Evolutionary conservation across 2,888 invertebrate species (phyloP).

Genomic region (Gryllus longicercus): DNA sequence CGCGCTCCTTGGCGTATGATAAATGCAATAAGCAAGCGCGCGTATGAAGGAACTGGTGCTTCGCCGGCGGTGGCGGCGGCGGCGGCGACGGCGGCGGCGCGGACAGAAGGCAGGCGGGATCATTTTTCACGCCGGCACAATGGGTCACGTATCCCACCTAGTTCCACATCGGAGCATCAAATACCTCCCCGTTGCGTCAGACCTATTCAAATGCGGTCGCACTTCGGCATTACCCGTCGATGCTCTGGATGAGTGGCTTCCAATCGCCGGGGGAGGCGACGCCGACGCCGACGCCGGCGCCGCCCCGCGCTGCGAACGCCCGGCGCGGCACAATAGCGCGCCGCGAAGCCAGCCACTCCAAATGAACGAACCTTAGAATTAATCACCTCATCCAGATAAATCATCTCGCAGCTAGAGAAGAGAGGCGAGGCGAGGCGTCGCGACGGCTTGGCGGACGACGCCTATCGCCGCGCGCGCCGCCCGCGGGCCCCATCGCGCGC

Average conservation of each 20-base stretch:
- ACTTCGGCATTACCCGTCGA: background rate
- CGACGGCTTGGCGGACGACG: background rate
- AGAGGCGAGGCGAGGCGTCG: background rate
- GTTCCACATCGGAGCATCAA: background rate
- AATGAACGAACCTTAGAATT: background rate
- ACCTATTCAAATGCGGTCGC: background rate
- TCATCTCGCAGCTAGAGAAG: background rate
- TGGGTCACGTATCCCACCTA: too few relatives aligned
- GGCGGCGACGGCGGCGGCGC: too few relatives aligned
- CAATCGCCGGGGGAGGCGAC: background rate
- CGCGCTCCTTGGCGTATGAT: too few relatives aligned
- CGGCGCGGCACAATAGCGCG: background rate
- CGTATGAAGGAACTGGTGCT: too few relatives aligned
- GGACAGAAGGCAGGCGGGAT: too few relatives aligned
- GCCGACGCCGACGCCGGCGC: background rate
- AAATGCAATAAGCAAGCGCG: too few relatives aligned
- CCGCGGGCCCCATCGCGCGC: background rate
- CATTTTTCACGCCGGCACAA: too few relatives aligned
- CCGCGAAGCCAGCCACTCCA: background rate
- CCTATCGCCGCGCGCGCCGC: background rate
- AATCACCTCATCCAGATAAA: constrained; percentile 3
- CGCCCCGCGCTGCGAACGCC: background rate
- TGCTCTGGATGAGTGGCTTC: background rate
- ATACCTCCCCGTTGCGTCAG: background rate
- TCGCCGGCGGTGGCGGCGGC: too few relatives aligned